Evolutionary conservation across 2,113 vertebrate genomes (phyloP), one percentile per base, ranked within the genome.

Genomic region (Petroica traversi): DNA sequence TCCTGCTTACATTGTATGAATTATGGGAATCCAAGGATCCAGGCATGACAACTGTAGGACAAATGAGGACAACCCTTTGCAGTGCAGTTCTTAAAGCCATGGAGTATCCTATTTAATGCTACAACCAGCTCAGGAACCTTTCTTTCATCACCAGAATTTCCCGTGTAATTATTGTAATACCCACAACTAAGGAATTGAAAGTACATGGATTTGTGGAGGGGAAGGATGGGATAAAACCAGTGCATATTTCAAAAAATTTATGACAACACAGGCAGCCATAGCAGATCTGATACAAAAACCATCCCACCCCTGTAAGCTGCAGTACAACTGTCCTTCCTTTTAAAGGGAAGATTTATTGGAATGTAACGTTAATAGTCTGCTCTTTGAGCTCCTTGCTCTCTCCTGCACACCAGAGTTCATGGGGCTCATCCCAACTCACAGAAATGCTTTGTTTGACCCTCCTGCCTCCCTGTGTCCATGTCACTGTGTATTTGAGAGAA

Each of bases 381-480:
- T 57, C 3, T 43, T 26, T 43, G 64, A 77, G 20, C 45, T 41
- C 34, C 45, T 31, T 11, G 24, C 52, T 78, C 11, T 61, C 16
- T 52, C 43, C 17, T 13, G 52, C 67, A 14, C 25, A 11, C 4
- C 34, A 5, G 8, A 33, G 25, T 14, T 22, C 29, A 1, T 1
- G 7, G 1, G 24, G 3, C 66, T 67, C 29, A 0, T 14, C 29
- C 34, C 49, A 16, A 1, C 49, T 14, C 16, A 3, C 31, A 8
- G 4, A 25, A 57, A 2, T 13, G 46, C 87, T 63, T 13, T 19
- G 2, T 36, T 48, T 33, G 34, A 18, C 76, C 43, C 20, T 9
- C 8, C 6, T 11, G 25, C 31, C 62, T 57, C 19, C 0, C 1
- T 1, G 19, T 45, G 16, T 66, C 34, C 3, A 0, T 6, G 36